These are phyloP conservation scores for Dichetophora obliterata DNA, from an alignment of 2,888 invertebrate genomes.

Conservation along the genomic window DNA sequence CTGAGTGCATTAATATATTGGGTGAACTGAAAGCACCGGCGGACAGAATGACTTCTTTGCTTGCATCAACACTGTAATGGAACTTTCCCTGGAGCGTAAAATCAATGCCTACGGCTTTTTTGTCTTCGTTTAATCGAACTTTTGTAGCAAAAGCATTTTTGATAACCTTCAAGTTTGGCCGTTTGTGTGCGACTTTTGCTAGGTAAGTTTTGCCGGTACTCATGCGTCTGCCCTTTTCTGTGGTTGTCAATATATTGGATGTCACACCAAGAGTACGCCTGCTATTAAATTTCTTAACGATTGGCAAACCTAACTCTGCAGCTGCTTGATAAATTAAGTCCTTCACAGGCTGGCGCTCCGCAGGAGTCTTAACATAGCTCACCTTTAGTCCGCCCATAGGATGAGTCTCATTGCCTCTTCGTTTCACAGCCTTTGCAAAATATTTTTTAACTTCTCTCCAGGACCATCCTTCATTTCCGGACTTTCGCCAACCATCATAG, in stretches of 20 bases:
- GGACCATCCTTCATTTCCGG: constrained; percentile 73
- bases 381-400: constrained; percentile 70
- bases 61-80: constrained; percentile 73
- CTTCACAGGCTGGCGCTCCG: constrained; percentile 63
- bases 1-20: constrained; percentile 88
- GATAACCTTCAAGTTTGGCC: constrained; percentile 55
- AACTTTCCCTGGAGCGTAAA: constrained; percentile 70
- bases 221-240: constrained; percentile 72
- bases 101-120: constrained; percentile 75
- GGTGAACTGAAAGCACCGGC: constrained; percentile 89
- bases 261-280: constrained; percentile 72
- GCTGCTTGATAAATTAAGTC: constrained; percentile 73
- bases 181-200: constrained; percentile 50
- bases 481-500: constrained; percentile 72
- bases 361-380: constrained; percentile 54
- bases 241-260: constrained; percentile 72
- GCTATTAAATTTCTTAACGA: constrained; percentile 76
- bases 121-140: constrained; percentile 38
- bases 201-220: no score
- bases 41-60: constrained; percentile 85
- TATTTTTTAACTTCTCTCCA: constrained; percentile 71
- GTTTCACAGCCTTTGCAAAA: constrained; percentile 71
- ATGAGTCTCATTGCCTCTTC: constrained; percentile 62
- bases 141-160: constrained; percentile 8
- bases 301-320: constrained; percentile 75